phyloP scores from a whole-genome alignment of 2,888 invertebrate genomes.

The Agrochola litura region DNA sequence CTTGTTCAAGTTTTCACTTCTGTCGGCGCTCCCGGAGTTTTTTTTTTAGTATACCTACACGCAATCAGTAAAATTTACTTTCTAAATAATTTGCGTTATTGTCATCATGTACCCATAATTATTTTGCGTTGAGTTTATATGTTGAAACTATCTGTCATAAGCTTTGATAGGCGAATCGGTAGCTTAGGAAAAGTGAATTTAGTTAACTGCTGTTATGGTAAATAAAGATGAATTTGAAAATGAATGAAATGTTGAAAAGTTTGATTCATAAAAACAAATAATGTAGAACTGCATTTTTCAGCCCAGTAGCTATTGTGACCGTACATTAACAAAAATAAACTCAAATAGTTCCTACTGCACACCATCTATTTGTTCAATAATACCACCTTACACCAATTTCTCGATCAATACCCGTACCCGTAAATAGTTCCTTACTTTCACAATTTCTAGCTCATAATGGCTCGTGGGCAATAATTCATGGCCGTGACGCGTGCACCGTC shows the following conservation, averaged over 20 bases:
- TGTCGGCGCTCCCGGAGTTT: no score
- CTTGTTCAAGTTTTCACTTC: no score
- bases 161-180: no score
- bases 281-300: not conserved
- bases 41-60: no score
- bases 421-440: constrained; percentile 41
- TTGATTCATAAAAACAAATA: not conserved
- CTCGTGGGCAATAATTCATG: constrained; percentile 26
- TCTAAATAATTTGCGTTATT: no score
- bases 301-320: not conserved
- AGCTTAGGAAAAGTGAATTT: no score
- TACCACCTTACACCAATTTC: not conserved
- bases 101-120: no score
- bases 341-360: not conserved
- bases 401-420: not conserved
- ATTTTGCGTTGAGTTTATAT: no score
- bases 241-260: not conserved
- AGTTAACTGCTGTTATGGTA: no score
- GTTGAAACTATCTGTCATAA: no score
- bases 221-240: no score
- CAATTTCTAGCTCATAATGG: constrained; percentile 24
- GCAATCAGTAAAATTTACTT: no score
- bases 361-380: not conserved
- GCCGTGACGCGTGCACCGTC: constrained; percentile 25
- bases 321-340: not conserved